A percentile compares a stretch with the other conserved stretches of the same genome.
These are phyloP conservation scores for Uropetala carovei DNA, from an alignment of 2,888 invertebrate genomes.

Conservation along the genomic window DNA sequence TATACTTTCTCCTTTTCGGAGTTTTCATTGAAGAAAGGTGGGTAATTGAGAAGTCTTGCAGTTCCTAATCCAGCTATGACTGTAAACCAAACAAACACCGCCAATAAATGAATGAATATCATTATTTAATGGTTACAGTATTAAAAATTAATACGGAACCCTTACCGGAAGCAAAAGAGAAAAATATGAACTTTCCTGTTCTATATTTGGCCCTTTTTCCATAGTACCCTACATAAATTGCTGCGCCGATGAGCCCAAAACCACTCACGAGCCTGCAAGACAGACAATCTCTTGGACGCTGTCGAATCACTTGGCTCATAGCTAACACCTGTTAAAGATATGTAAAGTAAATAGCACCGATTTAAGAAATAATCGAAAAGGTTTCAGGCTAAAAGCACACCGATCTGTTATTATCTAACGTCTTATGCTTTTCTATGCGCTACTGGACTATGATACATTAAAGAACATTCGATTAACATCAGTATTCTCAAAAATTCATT, in stretches of 20 bases:
- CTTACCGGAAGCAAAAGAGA: slow-evolving; percentile 65
- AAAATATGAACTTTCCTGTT: slow-evolving; percentile 46
- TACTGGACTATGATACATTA: too few relatives aligned
- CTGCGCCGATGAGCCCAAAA: slow-evolving; percentile 80
- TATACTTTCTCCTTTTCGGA: slow-evolving; percentile 9
- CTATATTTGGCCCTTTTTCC: slow-evolving; percentile 77
- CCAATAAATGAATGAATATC: neutral
- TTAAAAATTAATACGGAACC: neutral
- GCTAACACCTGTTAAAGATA: neutral
- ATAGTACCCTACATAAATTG: slow-evolving; percentile 79
- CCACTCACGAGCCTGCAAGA: slow-evolving; percentile 80
- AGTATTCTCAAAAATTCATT: too few relatives aligned
- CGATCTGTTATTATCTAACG: too few relatives aligned
- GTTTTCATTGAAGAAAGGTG: slow-evolving; percentile 69
- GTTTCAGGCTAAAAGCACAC: too few relatives aligned
- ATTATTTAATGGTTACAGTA: neutral
- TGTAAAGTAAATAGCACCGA: neutral
- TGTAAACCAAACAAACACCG: slow-evolving; percentile 73
- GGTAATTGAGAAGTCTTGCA: slow-evolving; percentile 78
- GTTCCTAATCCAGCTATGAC: slow-evolving; percentile 79
- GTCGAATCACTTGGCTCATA: slow-evolving; percentile 61
- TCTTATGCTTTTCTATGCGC: too few relatives aligned
- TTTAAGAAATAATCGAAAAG: too few relatives aligned
- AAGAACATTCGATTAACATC: too few relatives aligned
- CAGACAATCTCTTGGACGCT: slow-evolving; percentile 77